These are phyloP conservation scores for Polydrusus cervinus DNA, from an alignment of 2,888 invertebrate species.

Conservation along the genomic window DNA sequence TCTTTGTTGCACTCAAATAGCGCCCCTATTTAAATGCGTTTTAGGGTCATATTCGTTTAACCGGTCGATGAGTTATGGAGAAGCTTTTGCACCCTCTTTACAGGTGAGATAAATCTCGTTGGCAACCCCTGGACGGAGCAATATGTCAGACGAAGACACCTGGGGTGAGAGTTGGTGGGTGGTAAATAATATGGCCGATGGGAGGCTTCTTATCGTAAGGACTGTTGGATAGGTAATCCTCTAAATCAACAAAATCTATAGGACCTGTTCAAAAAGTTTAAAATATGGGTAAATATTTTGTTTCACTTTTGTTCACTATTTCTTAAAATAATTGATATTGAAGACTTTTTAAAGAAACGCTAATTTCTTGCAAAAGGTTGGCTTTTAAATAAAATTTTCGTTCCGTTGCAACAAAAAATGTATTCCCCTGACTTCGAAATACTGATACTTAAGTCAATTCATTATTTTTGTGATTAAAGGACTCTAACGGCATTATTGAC, in stretches of 20 bases:
- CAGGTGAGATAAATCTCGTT: constrained; percentile 65
- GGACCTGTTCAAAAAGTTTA: no score
- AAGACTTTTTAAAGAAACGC: no score
- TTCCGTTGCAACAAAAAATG: no score
- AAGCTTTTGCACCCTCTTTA: constrained; percentile 63
- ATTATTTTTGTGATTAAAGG: no score
- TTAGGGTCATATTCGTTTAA: constrained; percentile 33
- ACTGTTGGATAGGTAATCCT: not conserved
- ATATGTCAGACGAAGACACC: constrained; percentile 70
- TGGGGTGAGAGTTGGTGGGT: constrained; percentile 68
- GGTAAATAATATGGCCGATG: constrained; percentile 65
- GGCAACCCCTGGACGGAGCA: constrained; percentile 65
- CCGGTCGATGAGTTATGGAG: constrained; percentile 45
- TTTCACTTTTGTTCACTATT: no score
- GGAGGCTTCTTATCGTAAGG: constrained; percentile 25
- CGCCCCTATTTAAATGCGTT: constrained; percentile 18
- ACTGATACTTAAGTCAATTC: no score
- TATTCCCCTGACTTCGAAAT: no score
- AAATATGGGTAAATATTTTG: no score
- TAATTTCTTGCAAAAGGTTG: no score
- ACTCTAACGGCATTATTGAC: no score
- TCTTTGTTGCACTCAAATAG: constrained; percentile 27
- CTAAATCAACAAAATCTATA: not conserved
- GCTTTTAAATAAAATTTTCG: no score
- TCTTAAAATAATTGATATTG: no score